A percentile compares a stretch with the other conserved stretches of the same genome.
phyloP scores from a whole-genome alignment of 2,888 invertebrate genomes.

The Drosophila pseudotalamancana region DNA sequence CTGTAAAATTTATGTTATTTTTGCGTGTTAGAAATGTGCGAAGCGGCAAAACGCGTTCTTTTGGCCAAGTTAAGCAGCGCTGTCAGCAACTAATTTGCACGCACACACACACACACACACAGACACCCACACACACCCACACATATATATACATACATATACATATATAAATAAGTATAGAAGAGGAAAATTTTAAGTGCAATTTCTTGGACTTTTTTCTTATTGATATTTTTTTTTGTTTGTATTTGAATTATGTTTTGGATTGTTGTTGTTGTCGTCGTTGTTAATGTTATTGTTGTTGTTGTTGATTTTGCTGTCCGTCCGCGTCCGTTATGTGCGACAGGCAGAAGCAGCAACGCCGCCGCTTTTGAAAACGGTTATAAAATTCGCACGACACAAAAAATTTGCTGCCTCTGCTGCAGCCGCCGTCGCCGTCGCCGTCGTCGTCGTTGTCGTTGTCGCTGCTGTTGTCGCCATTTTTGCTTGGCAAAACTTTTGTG shows the following conservation, averaged over 20 bases:
- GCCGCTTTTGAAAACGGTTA: constrained; percentile 73
- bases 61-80: constrained; percentile 4
- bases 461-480: constrained; percentile 71
- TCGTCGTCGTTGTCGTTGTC: constrained; percentile 44
- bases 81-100: neutral
- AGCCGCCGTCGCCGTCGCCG: constrained; percentile 36
- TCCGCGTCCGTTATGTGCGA: constrained; percentile 45
- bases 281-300: constrained; percentile 12
- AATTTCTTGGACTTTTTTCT: neutral
- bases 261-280: neutral
- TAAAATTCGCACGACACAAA: constrained; percentile 71
- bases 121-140: neutral
- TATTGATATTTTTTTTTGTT: constrained; percentile 6
- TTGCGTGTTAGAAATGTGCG: constrained; percentile 12
- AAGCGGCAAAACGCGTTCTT: constrained; percentile 10
- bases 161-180: neutral
- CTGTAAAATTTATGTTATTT: constrained; percentile 13
- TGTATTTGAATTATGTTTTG: constrained; percentile 3
- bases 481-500: constrained; percentile 70
- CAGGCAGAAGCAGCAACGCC: constrained; percentile 56
- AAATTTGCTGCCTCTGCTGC: constrained; percentile 33
- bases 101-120: constrained; percentile 10
- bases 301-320: constrained; percentile 16
- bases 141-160: neutral
- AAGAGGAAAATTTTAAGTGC: constrained; percentile 3